Percentiles rank a stretch among this genome's conserved stretches.
These are phyloP conservation scores for Palythoa grandiflora DNA, from an alignment of 92 coral and sea anemone species.

Conservation along the genomic window DNA sequence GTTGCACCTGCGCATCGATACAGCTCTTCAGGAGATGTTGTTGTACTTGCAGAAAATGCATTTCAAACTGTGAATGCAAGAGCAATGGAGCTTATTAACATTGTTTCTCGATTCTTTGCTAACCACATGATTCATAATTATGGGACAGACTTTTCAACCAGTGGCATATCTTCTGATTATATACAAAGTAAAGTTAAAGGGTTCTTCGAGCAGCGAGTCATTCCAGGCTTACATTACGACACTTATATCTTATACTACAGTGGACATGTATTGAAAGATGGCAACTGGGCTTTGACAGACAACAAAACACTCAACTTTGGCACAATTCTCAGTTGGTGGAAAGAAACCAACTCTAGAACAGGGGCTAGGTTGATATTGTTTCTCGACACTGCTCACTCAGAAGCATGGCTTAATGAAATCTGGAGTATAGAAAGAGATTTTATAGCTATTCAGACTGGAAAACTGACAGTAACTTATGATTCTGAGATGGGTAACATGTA, in stretches of 20 bases:
- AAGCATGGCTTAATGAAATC: slow-evolving; percentile 86
- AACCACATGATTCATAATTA: slow-evolving; percentile 93
- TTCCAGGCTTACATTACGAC: slow-evolving; percentile 92
- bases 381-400: slow-evolving; percentile 91
- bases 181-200: slow-evolving; percentile 79
- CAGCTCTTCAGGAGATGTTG: slow-evolving; percentile 77
- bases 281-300: slow-evolving; percentile 92
- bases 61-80: slow-evolving; percentile 82
- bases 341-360: slow-evolving; percentile 70
- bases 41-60: slow-evolving; percentile 81
- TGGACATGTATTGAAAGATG: slow-evolving; percentile 90
- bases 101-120: slow-evolving; percentile 89
- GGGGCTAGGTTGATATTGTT: slow-evolving; percentile 88
- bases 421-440: slow-evolving; percentile 81
- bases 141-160: slow-evolving; percentile 96
- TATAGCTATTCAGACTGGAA: slow-evolving; percentile 94
- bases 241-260: slow-evolving; percentile 95
- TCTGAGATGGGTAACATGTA: slow-evolving; percentile 81
- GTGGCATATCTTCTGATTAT: slow-evolving; percentile 88
- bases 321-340: slow-evolving; percentile 86
- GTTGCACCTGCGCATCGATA: slow-evolving; percentile 91
- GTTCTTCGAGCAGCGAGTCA: slow-evolving; percentile 90
- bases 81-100: slow-evolving; percentile 83
- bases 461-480: slow-evolving; percentile 69
- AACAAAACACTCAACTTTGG: slow-evolving; percentile 80